Conservation (phyloP, 2,888 invertebrate genomes). For the Euclidia mi region DNA sequence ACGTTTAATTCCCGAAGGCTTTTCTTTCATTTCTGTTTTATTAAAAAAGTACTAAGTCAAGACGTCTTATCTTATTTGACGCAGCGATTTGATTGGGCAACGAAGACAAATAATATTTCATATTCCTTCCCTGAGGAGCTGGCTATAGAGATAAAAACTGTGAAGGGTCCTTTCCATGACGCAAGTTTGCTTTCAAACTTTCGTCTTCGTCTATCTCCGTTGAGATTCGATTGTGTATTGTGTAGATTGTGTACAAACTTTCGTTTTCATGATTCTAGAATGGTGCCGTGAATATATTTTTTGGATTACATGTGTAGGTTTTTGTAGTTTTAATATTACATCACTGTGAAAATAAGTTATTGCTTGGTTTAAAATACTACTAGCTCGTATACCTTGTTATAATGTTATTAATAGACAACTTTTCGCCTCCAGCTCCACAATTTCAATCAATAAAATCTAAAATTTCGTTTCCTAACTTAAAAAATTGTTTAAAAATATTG, state of each 20-base stretch:
- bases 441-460: too few species aligned
- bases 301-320: neutral
- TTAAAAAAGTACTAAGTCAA: slow-evolving; percentile 1
- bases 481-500: too few species aligned
- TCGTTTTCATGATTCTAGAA: neutral
- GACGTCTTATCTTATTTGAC: slow-evolving; percentile 3
- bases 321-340: too few species aligned
- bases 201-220: slow-evolving; percentile 2
- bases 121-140: slow-evolving; percentile 6
- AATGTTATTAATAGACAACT: too few species aligned
- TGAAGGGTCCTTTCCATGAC: slow-evolving; percentile 10
- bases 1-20: neutral
- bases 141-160: slow-evolving; percentile 14
- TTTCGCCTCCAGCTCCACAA: too few species aligned
- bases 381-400: too few species aligned
- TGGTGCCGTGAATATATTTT: neutral
- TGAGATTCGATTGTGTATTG: neutral
- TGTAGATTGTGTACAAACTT: too few species aligned
- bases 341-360: too few species aligned
- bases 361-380: too few species aligned
- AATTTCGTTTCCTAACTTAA: too few species aligned
- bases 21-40: neutral
- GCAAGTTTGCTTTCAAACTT: slow-evolving; percentile 14
- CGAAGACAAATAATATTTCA: slow-evolving; percentile 10
- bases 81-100: slow-evolving; percentile 10